Conservation (phyloP, 2,113 vertebrate species). For the Phycodurus eques region DNA sequence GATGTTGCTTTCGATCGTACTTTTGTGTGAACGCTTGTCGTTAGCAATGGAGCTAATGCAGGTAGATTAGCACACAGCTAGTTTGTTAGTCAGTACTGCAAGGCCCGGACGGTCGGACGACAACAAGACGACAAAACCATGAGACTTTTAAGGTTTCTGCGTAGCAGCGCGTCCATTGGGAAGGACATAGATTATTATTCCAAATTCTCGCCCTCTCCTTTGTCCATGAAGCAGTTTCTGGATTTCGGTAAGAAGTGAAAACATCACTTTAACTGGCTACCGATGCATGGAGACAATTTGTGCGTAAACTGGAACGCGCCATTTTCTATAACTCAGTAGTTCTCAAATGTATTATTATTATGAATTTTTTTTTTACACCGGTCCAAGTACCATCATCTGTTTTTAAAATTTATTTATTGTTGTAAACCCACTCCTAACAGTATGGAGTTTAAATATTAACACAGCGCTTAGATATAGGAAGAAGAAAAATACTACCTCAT, state of each 20-base stretch:
- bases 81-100: neutral
- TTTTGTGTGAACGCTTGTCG: neutral
- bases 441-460: too few relatives aligned
- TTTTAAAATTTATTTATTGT: too few relatives aligned
- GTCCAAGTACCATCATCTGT: too few relatives aligned
- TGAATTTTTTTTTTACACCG: too few relatives aligned
- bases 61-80: neutral
- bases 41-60: slow-evolving; percentile 30
- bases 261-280: neutral
- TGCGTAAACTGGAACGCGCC: too few relatives aligned
- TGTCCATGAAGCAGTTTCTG: slow-evolving; percentile 82
- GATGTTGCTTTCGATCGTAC: neutral
- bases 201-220: slow-evolving; percentile 77
- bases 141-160: slow-evolving; percentile 71
- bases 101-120: neutral
- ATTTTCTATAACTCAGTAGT: too few relatives aligned
- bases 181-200: slow-evolving; percentile 78
- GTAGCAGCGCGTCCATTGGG: slow-evolving; percentile 63
- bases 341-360: too few relatives aligned
- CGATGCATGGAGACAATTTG: neutral
- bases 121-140: slow-evolving; percentile 31
- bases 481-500: too few relatives aligned
- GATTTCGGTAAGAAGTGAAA: slow-evolving; percentile 73
- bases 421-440: too few relatives aligned
- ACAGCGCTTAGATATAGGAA: too few relatives aligned